Evolutionary conservation across 2,888 invertebrate species (phyloP).

Genomic region (Globia sparganii): DNA sequence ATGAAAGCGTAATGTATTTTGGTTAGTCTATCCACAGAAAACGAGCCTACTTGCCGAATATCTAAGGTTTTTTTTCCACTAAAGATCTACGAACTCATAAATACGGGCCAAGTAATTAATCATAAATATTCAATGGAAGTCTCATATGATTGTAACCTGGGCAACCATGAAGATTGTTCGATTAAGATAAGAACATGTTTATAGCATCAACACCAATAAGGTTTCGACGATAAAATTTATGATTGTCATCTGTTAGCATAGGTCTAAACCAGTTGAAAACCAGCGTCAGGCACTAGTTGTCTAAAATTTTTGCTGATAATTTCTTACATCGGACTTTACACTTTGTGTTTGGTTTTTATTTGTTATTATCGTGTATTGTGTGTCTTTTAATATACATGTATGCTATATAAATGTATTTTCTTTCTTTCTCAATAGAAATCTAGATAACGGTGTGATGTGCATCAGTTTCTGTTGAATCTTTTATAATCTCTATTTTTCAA

Average conservation of each 20-base stretch:
- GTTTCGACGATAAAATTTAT: slow-evolving; percentile 13
- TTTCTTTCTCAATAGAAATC: neutral
- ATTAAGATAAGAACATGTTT: slow-evolving; percentile 32
- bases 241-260: neutral
- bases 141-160: neutral
- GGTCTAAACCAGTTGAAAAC: neutral
- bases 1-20: too few relatives aligned
- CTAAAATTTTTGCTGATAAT: too few relatives aligned
- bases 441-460: neutral
- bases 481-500: slow-evolving; percentile 42
- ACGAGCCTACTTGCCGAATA: neutral
- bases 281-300: too few relatives aligned
- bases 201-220: slow-evolving; percentile 21
- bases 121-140: slow-evolving; percentile 5
- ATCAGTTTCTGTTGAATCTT: neutral
- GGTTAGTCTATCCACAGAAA: neutral
- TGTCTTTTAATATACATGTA: too few relatives aligned
- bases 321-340: too few relatives aligned
- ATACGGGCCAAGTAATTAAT: slow-evolving; percentile 4
- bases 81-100: neutral
- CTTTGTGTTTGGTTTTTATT: too few relatives aligned
- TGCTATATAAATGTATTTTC: too few relatives aligned
- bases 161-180: slow-evolving; percentile 17
- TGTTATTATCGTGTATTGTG: too few relatives aligned
- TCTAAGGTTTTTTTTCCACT: neutral